Percentiles rank a stretch among this genome's conserved stretches.
Conservation (phyloP, 1,140 invertebrate genomes). For the Drosophila auraria region DNA sequence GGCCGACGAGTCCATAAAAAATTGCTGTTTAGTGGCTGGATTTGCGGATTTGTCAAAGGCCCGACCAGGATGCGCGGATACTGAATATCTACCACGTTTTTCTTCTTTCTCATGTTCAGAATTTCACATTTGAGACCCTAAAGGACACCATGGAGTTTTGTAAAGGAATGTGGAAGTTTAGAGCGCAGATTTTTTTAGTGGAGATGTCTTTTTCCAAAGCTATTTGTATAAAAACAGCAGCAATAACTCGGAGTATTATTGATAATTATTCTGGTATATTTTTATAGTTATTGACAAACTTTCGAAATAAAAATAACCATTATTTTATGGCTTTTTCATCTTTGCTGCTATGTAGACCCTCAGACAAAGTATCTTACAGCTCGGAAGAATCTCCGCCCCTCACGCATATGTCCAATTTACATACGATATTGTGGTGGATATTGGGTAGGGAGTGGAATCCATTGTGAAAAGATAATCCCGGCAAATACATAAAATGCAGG, state of each 20-base stretch:
- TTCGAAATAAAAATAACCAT: background rate
- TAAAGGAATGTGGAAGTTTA: conserved; percentile 1
- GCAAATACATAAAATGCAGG: conserved; percentile 73
- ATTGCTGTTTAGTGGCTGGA: conserved; percentile 71
- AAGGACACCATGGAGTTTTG: conserved; percentile 16
- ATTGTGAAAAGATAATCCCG: conserved; percentile 36
- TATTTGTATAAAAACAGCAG: background rate
- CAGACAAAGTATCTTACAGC: background rate
- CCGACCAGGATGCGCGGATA: conserved; percentile 36
- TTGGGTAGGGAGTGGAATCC: conserved; percentile 1
- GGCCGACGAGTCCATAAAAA: conserved; percentile 57
- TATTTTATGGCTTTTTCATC: background rate
- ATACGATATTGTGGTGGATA: conserved; percentile 2
- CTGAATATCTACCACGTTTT: conserved; percentile 38
- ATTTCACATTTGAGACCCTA: conserved; percentile 61
- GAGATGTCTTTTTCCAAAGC: background rate
- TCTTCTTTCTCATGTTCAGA: conserved; percentile 52
- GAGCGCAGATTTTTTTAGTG: background rate
- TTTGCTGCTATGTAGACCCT: background rate
- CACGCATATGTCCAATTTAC: conserved; percentile 26
- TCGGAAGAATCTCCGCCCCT: background rate
- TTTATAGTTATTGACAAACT: background rate
- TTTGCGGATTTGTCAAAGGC: conserved; percentile 78
- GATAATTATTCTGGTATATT: background rate
- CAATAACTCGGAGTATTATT: background rate